Base-by-base conservation (phyloP, 1,140 invertebrate species). In the Cotesia vestalis region DNA sequence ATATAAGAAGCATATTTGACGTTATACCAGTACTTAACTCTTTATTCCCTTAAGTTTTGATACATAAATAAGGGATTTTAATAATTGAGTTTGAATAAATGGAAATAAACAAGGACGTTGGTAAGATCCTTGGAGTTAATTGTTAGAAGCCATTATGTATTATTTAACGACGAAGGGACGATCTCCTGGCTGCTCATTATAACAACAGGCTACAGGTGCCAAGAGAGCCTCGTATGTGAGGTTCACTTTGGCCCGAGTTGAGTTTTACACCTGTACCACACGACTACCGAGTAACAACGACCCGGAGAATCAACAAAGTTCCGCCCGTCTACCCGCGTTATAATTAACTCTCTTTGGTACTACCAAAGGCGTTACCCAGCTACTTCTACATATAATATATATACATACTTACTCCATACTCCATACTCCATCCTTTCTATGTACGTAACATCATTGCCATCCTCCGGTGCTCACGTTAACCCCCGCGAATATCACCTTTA, bases 111-210 rank as follows among this genome's bases (percentile, higher is more conserved):
- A 35, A 57, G 34, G 6, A n/a, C 17, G 53, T 40, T 69, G 55
- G 36, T 8, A 62, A 52, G 9, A 64, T 74, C 64, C 69, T 20
- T 62, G 60, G 71, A 71, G 76, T 76, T 80, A 80, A 80, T 80
- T 80, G 80, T 80, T 78, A 80, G 75, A 75, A 69, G 73, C 79
- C 76, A 80, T 80, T 80, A 79, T 78, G 73, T 80, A 77, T 80
- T 80, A 78, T 80, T 78, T 79, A 78, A 79, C 77, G 78, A 77
- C 78, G 60, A 62, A 64, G 61, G 69, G 34, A 75, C 27, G 75
- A 71, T 63, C 72, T 63, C 78, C 14, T 74, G 68, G 73, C 46
- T 67, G 66, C 73, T 79, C 72, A 77, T 80, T 78, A 78, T 79
- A 79, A 80, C 40, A 46, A 46, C 75, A 75, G 79, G 62, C 76